These are phyloP conservation scores for Euzetes globulus DNA, from an alignment of 2,888 invertebrate genomes.

Conservation along the genomic window DNA sequence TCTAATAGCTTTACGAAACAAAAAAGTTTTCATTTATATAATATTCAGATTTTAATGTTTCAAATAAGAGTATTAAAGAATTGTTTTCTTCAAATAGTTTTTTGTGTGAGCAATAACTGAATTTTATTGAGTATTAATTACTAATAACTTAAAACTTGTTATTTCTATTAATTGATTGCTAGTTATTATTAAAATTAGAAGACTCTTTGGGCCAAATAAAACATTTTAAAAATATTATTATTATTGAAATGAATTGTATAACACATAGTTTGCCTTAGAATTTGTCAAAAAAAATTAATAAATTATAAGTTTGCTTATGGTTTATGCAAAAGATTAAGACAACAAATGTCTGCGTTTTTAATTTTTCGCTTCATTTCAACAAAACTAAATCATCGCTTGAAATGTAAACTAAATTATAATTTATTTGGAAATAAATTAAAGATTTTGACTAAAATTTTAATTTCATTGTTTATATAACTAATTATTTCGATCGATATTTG, in stretches of 20 bases:
- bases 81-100: not conserved
- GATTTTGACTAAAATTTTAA: no score
- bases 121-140: not conserved
- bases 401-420: no score
- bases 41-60: no score
- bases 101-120: not conserved
- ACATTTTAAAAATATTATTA: not conserved
- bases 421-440: no score
- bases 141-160: not conserved
- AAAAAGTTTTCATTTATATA: no score
- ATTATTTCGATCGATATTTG: no score
- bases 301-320: not conserved
- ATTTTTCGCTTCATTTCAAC: no score
- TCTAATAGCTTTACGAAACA: no score
- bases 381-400: no score
- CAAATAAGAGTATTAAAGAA: no score
- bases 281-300: not conserved
- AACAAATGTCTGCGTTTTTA: not conserved
- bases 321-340: not conserved
- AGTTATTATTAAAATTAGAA: constrained; percentile 9
- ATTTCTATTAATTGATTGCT: not conserved
- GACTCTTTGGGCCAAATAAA: not conserved
- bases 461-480: no score
- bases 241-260: not conserved
- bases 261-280: constrained; percentile 28